Evolutionary conservation across 2,888 invertebrate species (phyloP).

Genomic region (Cheiracanthium punctorium): DNA sequence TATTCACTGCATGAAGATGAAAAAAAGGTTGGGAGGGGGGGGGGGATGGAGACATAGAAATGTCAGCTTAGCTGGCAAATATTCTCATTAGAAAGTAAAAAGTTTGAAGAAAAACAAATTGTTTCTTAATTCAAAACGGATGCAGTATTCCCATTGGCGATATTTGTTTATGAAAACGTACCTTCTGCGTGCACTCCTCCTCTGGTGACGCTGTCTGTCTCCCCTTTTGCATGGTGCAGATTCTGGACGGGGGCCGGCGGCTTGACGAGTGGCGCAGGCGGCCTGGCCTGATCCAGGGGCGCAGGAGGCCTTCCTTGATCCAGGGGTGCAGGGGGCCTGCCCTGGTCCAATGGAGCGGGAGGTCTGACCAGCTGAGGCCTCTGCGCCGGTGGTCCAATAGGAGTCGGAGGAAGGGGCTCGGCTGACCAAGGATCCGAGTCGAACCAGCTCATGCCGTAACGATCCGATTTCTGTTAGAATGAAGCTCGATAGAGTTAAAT

Average conservation of each 20-base stretch:
- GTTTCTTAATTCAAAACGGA: too few species aligned
- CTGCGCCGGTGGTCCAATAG: constrained; percentile 11
- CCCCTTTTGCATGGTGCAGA: background rate
- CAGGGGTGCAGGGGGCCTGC: constrained; percentile 35
- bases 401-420: constrained; percentile 38
- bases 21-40: too few species aligned
- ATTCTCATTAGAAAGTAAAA: too few species aligned
- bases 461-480: constrained; percentile 27
- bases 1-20: too few species aligned
- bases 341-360: constrained; percentile 23
- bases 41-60: too few species aligned
- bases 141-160: too few species aligned
- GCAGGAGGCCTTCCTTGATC: constrained; percentile 30
- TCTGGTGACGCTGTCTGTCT: constrained; percentile 22
- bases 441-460: constrained; percentile 40
- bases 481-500: background rate
- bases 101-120: too few species aligned
- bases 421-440: constrained; percentile 40
- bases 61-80: too few species aligned
- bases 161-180: too few species aligned
- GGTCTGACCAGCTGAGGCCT: constrained; percentile 19
- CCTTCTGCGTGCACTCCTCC: constrained; percentile 55
- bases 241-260: constrained; percentile 32
- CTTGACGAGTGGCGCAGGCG: constrained; percentile 3
- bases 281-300: constrained; percentile 20